Evolutionary conservation across 2,888 invertebrate species (phyloP), one percentile per base, ranked within the genome.

Genomic region (Unio delphinus): DNA sequence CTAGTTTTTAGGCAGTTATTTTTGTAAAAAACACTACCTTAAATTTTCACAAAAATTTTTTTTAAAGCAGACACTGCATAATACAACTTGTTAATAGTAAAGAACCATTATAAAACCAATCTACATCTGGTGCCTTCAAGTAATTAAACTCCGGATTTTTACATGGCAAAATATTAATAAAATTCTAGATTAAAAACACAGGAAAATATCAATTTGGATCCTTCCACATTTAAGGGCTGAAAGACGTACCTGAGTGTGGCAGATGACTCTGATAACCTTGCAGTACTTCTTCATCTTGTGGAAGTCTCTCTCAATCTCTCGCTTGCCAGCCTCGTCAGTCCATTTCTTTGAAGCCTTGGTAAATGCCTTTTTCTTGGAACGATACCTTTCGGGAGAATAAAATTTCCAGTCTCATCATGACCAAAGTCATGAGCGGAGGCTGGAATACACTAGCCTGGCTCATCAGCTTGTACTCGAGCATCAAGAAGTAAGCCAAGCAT

Each of bases 361-460:
- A 92, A 99, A 99, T 79, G 99, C 99, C 96, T 98, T 99, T 96
- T 98, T 99, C 94, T 99, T 98, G 91, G 97, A 96, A 92, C 97
- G 96, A 93, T 97, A 98, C 99, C 99, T 99, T 64, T 58, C 54
- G n/a, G 34, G 65, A 66, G 55, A 63, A 69, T 61, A 65, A 72
- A 69, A 72, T 63, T 63, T 56, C 70, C 72, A 73, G 60, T 65
- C 75, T 83, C 84, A 81, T 80, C 79, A 79, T 69, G 68, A 60
- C 58, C 26, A 23, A 45, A 23, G 60, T 55, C 70, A 68, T 26
- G 76, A 76, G 76, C 61, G 76, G 76, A 76, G 70, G 69, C 20
- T 54, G 66, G 26, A 54, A 61, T 67, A 62, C 64, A 60, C 55
- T 45, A 45, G 45, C 45, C 11, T 15, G 45, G 45, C 45, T 45